A percentile compares a stretch with the other conserved stretches of the same genome.
phyloP scores from a whole-genome alignment of 2,888 invertebrate species.

The Cosmia trapezina region DNA sequence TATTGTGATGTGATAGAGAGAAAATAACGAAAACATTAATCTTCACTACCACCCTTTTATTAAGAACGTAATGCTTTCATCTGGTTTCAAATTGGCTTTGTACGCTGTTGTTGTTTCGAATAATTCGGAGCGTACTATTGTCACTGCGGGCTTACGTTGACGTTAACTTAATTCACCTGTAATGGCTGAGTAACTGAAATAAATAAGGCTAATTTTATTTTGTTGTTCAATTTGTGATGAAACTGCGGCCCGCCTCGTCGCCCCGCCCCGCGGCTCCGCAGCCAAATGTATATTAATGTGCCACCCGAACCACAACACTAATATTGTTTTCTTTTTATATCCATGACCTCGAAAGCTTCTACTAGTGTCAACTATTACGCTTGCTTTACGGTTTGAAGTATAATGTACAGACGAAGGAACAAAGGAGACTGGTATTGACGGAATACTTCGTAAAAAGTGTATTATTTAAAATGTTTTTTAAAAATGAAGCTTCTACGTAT shows the following conservation, averaged over 20 bases:
- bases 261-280: conserved; percentile 63
- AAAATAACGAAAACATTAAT: conserved; percentile 82
- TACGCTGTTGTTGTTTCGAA: conserved; percentile 58
- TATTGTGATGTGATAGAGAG: conserved; percentile 84
- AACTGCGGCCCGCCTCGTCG: conserved; percentile 75
- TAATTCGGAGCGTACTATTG: conserved; percentile 49
- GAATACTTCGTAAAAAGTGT: conserved; percentile 62
- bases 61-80: conserved; percentile 67
- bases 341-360: conserved; percentile 83
- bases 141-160: conserved; percentile 48
- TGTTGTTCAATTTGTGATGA: conserved; percentile 84
- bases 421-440: conserved; percentile 65
- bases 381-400: conserved; percentile 82
- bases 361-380: conserved; percentile 85
- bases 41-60: conserved; percentile 71
- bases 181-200: conserved; percentile 65
- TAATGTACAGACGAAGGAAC: conserved; percentile 73
- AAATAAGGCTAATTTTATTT: conserved; percentile 81
- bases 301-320: conserved; percentile 82
- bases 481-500: too few species aligned
- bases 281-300: conserved; percentile 89
- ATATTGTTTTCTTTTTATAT: conserved; percentile 88
- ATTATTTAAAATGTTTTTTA: too few species aligned
- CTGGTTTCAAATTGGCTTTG: conserved; percentile 67
- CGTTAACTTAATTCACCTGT: conserved; percentile 62